Evolutionary conservation across 2,797 vertebrate genomes (phyloP), one percentile per base, ranked within the genome.

Genomic region (Poecile montanus): DNA sequence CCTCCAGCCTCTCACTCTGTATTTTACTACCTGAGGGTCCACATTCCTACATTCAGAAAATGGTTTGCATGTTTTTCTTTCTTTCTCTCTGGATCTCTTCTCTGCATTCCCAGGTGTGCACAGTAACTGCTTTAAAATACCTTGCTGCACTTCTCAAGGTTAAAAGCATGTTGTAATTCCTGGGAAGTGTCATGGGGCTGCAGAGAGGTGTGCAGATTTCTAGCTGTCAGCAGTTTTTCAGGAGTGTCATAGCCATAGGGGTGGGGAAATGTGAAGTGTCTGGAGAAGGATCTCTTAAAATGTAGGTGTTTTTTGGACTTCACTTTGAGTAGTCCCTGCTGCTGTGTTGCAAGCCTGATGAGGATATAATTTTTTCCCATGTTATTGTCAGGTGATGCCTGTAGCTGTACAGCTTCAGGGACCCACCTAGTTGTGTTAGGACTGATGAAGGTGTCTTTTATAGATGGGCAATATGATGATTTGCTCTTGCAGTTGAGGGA

Each of bases 61-160:
- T 45, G 8, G 27, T 76, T 91, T 77, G 32, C 2, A 2, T 74
- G 22, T 38, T 88, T 94, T 90, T 38, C 9, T 56, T 88, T 32
- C 26, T 21, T 22, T 54, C 15, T 63, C 15, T 70, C 48, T 56
- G 36, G 22, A 61, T 91, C n/a, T 36, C 50, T 19, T 66, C 19
- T 86, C 29, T 91, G 66, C 34, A 20, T 95, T 94, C 80, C 62
- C 67, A 86, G 76, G 53, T 89, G 57, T 90, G 67, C n/a, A 26
- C 40, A 47, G 8, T 57, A 75, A 63, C 63, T 67, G 9, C 76
- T 88, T 70, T 63, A 71, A 90, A 95, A 56, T 62, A 76, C 62
- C 66, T 77, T 79, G 19, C 34, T 85, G 67, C 19, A 11, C 45
- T 94, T 90, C 26, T 79, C 83, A 95, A 90, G 83, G 91, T 91